Base-by-base conservation (phyloP, 37 sponge, comb jelly and placozoan genomes). In the Beroe forskalii region DNA sequence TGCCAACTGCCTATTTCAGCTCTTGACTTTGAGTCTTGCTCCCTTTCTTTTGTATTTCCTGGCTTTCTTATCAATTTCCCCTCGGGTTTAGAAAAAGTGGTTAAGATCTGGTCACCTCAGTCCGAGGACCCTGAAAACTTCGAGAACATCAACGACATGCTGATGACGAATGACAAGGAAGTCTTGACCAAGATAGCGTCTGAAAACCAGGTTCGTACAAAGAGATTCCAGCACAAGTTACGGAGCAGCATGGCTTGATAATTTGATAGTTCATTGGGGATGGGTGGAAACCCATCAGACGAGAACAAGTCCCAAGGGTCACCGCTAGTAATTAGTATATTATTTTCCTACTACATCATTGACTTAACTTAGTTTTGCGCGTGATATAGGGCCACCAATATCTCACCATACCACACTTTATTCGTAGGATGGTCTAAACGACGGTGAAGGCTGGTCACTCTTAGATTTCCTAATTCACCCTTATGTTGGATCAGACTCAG, bases 61-160 rank as follows among this genome's bases (percentile, higher is more conserved):
- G n/a, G n/a, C n/a, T n/a, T n/a, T n/a, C n/a, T n/a, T n/a, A n/a
- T n/a, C n/a, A n/a, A n/a, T n/a, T n/a, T n/a, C n/a, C n/a, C n/a
- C n/a, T 2, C 72, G 32, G 72, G 72, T 32, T 33, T 69, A 35
- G 72, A 69, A 36, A 69, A 69, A 69, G 72, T 69, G 4, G 72
- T 69, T 12, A 69, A 69, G 72, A 14, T 69, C 17, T 69, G 72
- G 72, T 69, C 72, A 31, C 72, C 72, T 32, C 72, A 69, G 39
- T 2, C 72, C 2, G 19, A 36, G 2, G 72, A 36, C 32, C 72
- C 38, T 28, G 72, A 35, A 33, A 48, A 48, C 55, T 17, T 48
- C 55, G 72, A 35, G 28, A 48, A 48, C 55, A 48, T 48, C 55
- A 48, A 17, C 12, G 55, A 48, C 12, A 48, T 48, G 55, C 55